Evolutionary conservation across 2,113 vertebrate species (phyloP).

Genomic region (Paramormyrops kingsleyae): DNA sequence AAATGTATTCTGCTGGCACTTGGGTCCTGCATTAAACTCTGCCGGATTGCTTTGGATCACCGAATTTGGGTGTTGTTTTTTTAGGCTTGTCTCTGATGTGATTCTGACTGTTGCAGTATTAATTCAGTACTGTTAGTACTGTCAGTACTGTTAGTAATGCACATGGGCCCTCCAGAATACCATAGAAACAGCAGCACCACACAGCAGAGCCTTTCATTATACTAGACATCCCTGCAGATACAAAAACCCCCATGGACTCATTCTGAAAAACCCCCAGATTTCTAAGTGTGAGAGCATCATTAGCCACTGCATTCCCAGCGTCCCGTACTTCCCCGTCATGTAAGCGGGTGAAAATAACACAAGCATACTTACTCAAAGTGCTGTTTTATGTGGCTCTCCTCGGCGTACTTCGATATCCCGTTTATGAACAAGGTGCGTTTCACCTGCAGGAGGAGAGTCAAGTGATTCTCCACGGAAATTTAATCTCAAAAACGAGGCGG

Average conservation of each 20-base stretch:
- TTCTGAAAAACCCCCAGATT: neutral
- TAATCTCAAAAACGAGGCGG: neutral
- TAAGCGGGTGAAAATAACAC: neutral
- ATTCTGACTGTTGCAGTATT: neutral
- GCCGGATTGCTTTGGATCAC: neutral
- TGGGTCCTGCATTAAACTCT: neutral
- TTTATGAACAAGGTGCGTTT: conserved; percentile 95
- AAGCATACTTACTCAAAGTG: conserved; percentile 84
- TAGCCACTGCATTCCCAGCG: neutral
- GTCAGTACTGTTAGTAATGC: neutral
- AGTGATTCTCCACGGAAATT: neutral
- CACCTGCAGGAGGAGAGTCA: conserved; percentile 60
- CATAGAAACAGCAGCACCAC: neutral
- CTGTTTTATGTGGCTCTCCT: conserved; percentile 88
- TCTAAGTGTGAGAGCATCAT: neutral
- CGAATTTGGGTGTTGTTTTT: neutral
- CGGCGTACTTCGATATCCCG: conserved; percentile 92
- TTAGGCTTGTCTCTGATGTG: neutral
- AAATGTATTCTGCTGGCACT: neutral
- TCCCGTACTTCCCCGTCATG: neutral
- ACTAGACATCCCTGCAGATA: neutral
- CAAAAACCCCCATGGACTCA: neutral
- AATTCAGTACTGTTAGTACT: neutral
- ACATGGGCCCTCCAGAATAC: neutral
- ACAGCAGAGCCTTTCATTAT: neutral